Conservation (phyloP, 2,113 vertebrate genomes). For the Coregonus clupeaformis region DNA sequence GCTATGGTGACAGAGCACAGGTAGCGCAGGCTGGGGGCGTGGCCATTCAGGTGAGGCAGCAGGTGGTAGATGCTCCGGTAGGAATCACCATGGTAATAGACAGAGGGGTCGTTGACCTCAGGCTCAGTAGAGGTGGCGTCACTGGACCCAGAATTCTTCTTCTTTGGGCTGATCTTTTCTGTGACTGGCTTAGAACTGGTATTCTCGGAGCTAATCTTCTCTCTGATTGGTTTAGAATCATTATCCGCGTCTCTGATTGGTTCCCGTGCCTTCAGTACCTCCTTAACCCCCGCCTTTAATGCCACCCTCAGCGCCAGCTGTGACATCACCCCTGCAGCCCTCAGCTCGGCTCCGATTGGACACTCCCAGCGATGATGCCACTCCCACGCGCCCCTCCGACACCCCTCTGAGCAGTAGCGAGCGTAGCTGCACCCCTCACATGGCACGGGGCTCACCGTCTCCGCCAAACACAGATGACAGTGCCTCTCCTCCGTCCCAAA, state of each 20-base stretch:
- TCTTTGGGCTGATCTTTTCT: neutral
- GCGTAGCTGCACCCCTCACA: slow-evolving; percentile 85
- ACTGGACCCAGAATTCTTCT: neutral
- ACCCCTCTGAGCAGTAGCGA: slow-evolving; percentile 82
- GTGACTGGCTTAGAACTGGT: neutral
- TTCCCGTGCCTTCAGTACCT: slow-evolving; percentile 54
- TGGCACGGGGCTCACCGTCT: slow-evolving; percentile 70
- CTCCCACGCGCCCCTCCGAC: slow-evolving; percentile 80
- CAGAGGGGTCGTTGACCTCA: slow-evolving; percentile 44
- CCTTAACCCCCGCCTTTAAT: slow-evolving; percentile 77
- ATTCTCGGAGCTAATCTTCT: neutral
- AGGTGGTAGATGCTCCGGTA: slow-evolving; percentile 82
- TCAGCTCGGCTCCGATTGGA: slow-evolving; percentile 76
- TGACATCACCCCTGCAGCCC: slow-evolving; percentile 79
- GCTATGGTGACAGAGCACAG: slow-evolving; percentile 78
- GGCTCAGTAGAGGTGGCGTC: slow-evolving; percentile 33
- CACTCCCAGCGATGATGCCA: slow-evolving; percentile 86
- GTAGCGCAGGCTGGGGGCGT: slow-evolving; percentile 78
- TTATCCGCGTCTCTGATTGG: slow-evolving; percentile 13
- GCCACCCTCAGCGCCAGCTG: slow-evolving; percentile 84
- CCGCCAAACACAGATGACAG: slow-evolving; percentile 85
- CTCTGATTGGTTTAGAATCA: neutral
- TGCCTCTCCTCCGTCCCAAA: slow-evolving; percentile 72
- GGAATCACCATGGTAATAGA: slow-evolving; percentile 65
- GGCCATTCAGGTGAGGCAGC: slow-evolving; percentile 77